These are phyloP conservation scores for Brachyalestes nurse DNA, from an alignment of 2,797 vertebrate species.

Conservation along the genomic window DNA sequence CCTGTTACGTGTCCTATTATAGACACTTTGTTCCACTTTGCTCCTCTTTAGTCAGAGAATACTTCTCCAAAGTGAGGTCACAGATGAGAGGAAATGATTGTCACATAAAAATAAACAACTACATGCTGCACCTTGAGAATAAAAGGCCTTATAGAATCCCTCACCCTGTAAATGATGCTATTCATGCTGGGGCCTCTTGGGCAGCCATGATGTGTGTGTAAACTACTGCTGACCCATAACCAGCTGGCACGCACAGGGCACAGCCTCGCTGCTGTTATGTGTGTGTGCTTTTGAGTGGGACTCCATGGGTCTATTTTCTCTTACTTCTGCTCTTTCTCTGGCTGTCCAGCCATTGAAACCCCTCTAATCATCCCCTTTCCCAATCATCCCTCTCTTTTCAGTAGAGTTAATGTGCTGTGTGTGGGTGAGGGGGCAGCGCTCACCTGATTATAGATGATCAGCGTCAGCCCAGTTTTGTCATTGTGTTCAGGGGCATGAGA, in stretches of 20 bases:
- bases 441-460: conserved; percentile 45
- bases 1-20: conserved; percentile 10
- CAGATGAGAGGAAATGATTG: conserved; percentile 42
- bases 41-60: conserved; percentile 8
- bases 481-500: conserved; percentile 4
- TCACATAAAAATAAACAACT: conserved; percentile 60
- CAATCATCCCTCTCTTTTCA: conserved; percentile 43
- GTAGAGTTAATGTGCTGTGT: conserved; percentile 50
- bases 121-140: conserved; percentile 27
- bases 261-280: conserved; percentile 21
- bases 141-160: conserved; percentile 48
- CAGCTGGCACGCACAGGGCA: conserved; percentile 38
- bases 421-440: conserved; percentile 18
- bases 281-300: background rate
- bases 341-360: background rate
- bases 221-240: conserved; percentile 59
- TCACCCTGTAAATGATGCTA: conserved; percentile 29
- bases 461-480: conserved; percentile 38
- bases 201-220: conserved; percentile 31
- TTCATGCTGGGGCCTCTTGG: conserved; percentile 58
- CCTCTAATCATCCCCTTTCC: background rate
- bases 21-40: conserved; percentile 14
- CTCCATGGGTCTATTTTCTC: background rate
- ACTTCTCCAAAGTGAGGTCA: background rate
- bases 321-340: conserved; percentile 2